Conservation (phyloP, 2,888 invertebrate genomes). For the Notodonta ziczac region DNA sequence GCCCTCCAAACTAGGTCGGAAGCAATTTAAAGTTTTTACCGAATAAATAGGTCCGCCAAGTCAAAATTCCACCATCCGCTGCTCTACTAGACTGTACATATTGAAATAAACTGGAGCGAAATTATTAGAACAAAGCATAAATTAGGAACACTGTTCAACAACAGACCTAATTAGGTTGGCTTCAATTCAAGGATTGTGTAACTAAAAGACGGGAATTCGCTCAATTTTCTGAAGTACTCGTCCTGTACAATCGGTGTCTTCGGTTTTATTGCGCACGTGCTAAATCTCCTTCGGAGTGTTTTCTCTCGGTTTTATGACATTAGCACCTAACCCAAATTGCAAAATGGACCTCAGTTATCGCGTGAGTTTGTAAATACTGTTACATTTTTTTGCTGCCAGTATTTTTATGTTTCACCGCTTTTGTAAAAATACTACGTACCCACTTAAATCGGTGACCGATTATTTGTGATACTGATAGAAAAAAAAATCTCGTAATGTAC, state of each 20-base stretch:
- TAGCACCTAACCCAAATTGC: slow-evolving; percentile 36
- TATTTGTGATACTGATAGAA: no score
- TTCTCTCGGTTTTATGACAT: slow-evolving; percentile 35
- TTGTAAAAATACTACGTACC: no score
- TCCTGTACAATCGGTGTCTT: slow-evolving; percentile 32
- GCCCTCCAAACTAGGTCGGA: slow-evolving; percentile 72
- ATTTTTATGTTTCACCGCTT: no score
- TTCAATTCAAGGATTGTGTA: slow-evolving; percentile 33
- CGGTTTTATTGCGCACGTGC: slow-evolving; percentile 38
- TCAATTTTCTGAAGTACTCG: slow-evolving; percentile 39
- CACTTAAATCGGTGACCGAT: no score
- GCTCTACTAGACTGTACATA: slow-evolving; percentile 55
- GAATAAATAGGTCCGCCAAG: slow-evolving; percentile 71
- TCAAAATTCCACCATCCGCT: slow-evolving; percentile 65
- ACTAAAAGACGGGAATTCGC: slow-evolving; percentile 29
- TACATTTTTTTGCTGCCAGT: background rate
- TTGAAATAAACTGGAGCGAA: slow-evolving; percentile 45
- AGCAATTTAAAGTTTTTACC: slow-evolving; percentile 81
- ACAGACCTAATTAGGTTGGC: slow-evolving; percentile 41
- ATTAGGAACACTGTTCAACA: slow-evolving; percentile 34
- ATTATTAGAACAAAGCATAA: slow-evolving; percentile 39
- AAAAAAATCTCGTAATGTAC: no score
- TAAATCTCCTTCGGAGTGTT: slow-evolving; percentile 22
- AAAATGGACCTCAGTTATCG: slow-evolving; percentile 23
- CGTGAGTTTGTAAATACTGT: background rate